Conservation (phyloP, 2,113 vertebrate genomes). For the Caracal caracal region DNA sequence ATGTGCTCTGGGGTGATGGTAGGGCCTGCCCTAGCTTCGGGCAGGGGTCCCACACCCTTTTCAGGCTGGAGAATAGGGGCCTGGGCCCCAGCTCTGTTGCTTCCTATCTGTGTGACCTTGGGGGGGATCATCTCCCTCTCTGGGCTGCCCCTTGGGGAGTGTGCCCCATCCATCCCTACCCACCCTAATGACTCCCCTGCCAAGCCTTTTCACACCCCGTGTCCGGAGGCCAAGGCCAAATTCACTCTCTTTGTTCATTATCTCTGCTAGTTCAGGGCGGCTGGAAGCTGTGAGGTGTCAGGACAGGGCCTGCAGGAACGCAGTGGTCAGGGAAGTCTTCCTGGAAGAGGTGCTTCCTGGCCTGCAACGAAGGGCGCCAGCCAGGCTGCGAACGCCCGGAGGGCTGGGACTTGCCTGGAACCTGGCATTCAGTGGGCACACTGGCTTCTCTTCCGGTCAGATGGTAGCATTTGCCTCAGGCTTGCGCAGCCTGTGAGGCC, state of each 20-base stretch:
- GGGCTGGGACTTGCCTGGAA: background rate
- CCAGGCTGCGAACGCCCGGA: background rate
- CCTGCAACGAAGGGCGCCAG: background rate
- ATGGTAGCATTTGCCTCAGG: background rate
- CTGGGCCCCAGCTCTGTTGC: background rate
- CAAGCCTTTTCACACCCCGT: background rate
- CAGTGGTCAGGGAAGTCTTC: background rate
- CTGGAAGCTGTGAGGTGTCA: background rate
- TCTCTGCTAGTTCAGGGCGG: background rate
- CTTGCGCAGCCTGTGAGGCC: background rate
- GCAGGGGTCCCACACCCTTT: background rate
- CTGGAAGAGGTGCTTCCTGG: background rate
- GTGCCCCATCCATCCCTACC: background rate
- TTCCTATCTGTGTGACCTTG: background rate
- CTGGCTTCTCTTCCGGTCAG: background rate
- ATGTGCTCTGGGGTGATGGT: background rate
- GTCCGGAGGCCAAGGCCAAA: background rate
- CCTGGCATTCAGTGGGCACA: background rate
- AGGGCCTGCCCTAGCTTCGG: no score
- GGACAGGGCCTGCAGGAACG: background rate
- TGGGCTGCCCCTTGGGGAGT: background rate
- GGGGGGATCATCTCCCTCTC: no score
- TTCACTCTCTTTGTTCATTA: background rate
- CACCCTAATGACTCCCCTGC: background rate
- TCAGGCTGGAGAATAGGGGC: background rate